A percentile compares a stretch with the other conserved stretches of the same genome.
Evolutionary conservation across 2,888 invertebrate genomes (phyloP).

Genomic region (Alloscopus bannaensis): DNA sequence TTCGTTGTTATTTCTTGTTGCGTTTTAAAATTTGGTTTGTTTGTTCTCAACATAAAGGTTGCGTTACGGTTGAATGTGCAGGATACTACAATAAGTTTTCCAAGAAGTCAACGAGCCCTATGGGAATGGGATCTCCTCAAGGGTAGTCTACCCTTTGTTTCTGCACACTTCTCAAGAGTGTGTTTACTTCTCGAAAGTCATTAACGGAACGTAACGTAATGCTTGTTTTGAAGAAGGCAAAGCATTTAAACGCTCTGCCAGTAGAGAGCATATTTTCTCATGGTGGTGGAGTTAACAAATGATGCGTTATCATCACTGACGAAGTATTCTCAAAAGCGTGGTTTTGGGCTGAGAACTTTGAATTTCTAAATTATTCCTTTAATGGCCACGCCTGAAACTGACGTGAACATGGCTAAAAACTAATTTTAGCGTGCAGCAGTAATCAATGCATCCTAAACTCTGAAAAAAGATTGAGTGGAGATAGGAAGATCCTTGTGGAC

Average conservation of each 20-base stretch:
- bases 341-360: conserved; percentile 26
- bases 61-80: neutral
- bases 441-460: neutral
- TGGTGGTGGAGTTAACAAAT: neutral
- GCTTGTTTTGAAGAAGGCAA: conserved; percentile 12
- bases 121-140: conserved; percentile 62
- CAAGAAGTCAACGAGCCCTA: conserved; percentile 53
- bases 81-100: conserved; percentile 27
- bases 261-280: conserved; percentile 10
- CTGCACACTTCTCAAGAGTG: conserved; percentile 29
- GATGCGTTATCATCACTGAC: conserved; percentile 12
- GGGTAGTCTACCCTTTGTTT: conserved; percentile 36
- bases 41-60: neutral
- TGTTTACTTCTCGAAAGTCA: conserved; percentile 1
- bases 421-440: conserved; percentile 12
- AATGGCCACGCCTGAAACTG: conserved; percentile 7
- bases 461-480: neutral
- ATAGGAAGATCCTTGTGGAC: conserved; percentile 49
- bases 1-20: conserved; percentile 16
- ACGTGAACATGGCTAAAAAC: neutral
- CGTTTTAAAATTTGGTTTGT: neutral
- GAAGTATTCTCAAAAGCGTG: conserved; percentile 5
- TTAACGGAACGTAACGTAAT: conserved; percentile 16
- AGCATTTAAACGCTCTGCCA: neutral
- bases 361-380: conserved; percentile 40